Conservation (phyloP, 2,113 vertebrate genomes). For the Leptodactylus fuscus region DNA sequence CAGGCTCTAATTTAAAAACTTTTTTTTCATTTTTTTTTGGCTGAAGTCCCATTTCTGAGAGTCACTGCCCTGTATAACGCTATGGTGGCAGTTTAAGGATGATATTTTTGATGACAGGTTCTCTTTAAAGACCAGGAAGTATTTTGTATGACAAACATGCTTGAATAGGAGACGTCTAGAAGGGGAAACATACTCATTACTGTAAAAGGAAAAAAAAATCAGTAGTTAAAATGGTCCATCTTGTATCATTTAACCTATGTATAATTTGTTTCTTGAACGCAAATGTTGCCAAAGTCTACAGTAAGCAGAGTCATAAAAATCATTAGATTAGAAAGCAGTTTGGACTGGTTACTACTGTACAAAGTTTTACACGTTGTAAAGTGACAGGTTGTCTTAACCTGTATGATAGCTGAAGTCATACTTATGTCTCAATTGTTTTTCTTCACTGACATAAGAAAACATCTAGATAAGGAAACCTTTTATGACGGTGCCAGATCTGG, state of each 20-base stretch:
- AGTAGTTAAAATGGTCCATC: background rate
- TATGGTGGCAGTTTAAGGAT: too few relatives aligned
- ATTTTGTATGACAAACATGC: background rate
- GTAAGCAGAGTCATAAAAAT: constrained; percentile 20
- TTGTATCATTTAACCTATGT: constrained; percentile 12
- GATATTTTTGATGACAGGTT: too few relatives aligned
- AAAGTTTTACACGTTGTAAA: constrained; percentile 46
- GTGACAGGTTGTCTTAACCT: constrained; percentile 31
- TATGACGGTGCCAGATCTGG: background rate
- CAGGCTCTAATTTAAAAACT: too few relatives aligned
- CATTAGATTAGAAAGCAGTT: constrained; percentile 57
- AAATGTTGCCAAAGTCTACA: constrained; percentile 44
- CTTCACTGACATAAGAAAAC: background rate
- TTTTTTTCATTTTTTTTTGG: too few relatives aligned
- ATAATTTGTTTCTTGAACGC: constrained; percentile 36
- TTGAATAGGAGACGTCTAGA: background rate
- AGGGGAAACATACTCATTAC: background rate
- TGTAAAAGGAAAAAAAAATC: too few relatives aligned
- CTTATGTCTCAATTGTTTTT: background rate
- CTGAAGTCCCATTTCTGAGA: too few relatives aligned
- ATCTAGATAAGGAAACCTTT: background rate
- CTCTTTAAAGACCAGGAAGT: too few relatives aligned
- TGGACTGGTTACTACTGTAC: constrained; percentile 50
- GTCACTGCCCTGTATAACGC: too few relatives aligned
- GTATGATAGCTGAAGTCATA: background rate